phyloP scores from a whole-genome alignment of 2,113 vertebrate genomes.

The Barnardius zonarius region DNA sequence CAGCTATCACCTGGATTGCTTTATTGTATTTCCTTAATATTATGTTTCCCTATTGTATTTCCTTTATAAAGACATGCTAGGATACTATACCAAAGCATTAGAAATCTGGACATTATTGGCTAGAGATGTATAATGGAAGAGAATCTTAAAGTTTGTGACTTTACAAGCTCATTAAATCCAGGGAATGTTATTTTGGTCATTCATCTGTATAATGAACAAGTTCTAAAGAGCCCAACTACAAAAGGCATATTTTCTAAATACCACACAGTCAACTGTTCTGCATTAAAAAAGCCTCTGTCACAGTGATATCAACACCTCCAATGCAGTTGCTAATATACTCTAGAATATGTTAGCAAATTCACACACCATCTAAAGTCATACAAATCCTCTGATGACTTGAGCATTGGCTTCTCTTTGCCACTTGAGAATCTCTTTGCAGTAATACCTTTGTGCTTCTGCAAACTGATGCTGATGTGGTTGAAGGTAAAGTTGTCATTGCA shows the following conservation, averaged over 20 bases:
- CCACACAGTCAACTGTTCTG: background rate
- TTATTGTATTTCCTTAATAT: background rate
- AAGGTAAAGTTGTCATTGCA: background rate
- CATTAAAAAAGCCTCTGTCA: background rate
- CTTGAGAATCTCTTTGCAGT: background rate
- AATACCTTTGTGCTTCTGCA: background rate
- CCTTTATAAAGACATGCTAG: background rate
- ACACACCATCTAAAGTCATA: background rate
- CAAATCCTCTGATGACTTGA: background rate
- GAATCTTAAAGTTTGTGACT: background rate
- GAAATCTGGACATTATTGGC: background rate
- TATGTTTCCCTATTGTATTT: background rate
- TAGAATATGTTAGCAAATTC: background rate
- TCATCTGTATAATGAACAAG: background rate
- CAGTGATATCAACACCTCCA: background rate
- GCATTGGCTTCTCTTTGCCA: background rate
- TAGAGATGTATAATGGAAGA: background rate
- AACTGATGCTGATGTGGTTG: background rate
- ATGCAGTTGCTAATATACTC: background rate
- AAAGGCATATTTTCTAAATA: background rate
- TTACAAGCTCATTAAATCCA: background rate
- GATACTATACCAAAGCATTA: background rate
- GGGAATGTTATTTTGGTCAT: background rate
- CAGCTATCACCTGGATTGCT: background rate
- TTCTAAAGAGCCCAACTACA: background rate